Conservation (phyloP, 2,797 vertebrate genomes). For the Lophius americanus region DNA sequence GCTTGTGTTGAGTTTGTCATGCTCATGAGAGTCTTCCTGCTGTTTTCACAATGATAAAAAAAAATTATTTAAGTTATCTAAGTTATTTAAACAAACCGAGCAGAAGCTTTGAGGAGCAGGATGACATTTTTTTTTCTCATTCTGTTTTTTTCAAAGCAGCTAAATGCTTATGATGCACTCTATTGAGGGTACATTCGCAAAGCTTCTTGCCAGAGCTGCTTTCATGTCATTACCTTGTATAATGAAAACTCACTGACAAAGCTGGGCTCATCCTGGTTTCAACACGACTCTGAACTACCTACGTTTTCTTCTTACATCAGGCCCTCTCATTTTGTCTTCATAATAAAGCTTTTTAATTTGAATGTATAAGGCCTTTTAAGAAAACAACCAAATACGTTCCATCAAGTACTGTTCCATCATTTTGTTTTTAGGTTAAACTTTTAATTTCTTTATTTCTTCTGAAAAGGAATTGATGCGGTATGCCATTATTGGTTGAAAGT, state of each 20-base stretch:
- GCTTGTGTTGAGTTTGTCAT: constrained; percentile 40
- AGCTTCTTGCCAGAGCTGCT: constrained; percentile 34
- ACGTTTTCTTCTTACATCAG: constrained; percentile 3
- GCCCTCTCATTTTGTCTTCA: background rate
- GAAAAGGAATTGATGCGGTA: too few relatives aligned
- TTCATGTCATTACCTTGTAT: constrained; percentile 37
- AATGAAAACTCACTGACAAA: constrained; percentile 27
- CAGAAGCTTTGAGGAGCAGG: constrained; percentile 38
- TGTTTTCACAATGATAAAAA: constrained; percentile 34
- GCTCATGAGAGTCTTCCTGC: constrained; percentile 39
- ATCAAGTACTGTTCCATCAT: too few relatives aligned
- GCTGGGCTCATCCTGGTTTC: constrained; percentile 33
- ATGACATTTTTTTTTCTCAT: constrained; percentile 46
- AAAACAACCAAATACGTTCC: too few relatives aligned
- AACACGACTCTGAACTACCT: constrained; percentile 20
- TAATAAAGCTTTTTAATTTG: background rate
- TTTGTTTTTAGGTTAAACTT: too few relatives aligned
- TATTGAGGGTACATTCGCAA: constrained; percentile 28
- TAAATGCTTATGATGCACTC: constrained; percentile 43
- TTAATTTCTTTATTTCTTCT: too few relatives aligned
- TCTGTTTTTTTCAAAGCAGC: constrained; percentile 57
- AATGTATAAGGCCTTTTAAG: too few relatives aligned
- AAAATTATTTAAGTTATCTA: background rate
- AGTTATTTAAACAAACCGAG: constrained; percentile 5
- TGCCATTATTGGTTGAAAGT: too few relatives aligned